Percentiles rank a stretch among this genome's conserved stretches.
Conservation (phyloP, 2,888 invertebrate species). For the Linnaemya tessellans region DNA sequence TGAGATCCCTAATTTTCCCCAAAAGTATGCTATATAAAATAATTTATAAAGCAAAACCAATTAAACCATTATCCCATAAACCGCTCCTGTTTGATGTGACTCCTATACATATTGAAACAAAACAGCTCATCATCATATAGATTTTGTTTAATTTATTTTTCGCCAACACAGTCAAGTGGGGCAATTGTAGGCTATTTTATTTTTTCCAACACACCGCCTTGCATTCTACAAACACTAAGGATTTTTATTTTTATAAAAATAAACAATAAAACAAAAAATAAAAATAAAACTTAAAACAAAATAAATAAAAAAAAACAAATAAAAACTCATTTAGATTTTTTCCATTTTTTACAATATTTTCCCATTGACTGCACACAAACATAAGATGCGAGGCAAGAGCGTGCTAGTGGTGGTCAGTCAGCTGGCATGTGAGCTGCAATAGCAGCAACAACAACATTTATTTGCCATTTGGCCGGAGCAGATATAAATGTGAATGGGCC, state of each 20-base stretch:
- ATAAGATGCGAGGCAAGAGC: constrained; percentile 19
- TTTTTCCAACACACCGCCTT: constrained; percentile 32
- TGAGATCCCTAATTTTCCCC: too few species aligned
- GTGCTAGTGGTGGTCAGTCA: constrained; percentile 65
- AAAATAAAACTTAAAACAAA: constrained; percentile 65
- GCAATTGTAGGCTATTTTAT: constrained; percentile 34
- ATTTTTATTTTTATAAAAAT: constrained; percentile 67
- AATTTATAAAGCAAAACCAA: neutral
- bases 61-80: neutral
- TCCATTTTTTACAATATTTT: constrained; percentile 29
- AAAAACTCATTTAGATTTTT: constrained; percentile 72
- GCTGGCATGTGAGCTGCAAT: constrained; percentile 47
- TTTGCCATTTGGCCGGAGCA: constrained; percentile 65
- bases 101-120: constrained; percentile 45
- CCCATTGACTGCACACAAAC: constrained; percentile 54
- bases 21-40: too few species aligned
- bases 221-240: constrained; percentile 40
- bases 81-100: constrained; percentile 48
- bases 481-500: constrained; percentile 42
- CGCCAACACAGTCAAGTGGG: constrained; percentile 41
- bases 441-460: constrained; percentile 29
- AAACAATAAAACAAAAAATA: constrained; percentile 35
- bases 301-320: constrained; percentile 31
- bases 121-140: constrained; percentile 34
- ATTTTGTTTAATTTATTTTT: constrained; percentile 46